Conservation (phyloP, 1,140 invertebrate genomes). For the Vanessa atalanta region DNA sequence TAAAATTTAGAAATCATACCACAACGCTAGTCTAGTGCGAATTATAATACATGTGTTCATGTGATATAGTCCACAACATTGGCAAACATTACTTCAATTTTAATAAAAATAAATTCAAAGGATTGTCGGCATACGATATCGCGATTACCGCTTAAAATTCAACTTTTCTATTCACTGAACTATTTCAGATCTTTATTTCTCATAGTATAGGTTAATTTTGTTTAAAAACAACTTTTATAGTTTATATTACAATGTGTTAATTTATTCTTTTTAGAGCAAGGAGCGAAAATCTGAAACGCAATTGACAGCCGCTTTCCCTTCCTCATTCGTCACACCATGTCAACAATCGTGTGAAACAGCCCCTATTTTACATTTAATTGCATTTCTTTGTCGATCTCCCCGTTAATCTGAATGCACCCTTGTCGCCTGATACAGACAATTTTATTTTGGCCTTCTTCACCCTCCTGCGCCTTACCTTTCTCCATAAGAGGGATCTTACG, state of each 20-base stretch:
- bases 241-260: neutral
- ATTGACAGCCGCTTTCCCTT: conserved; percentile 54
- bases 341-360: conserved; percentile 76
- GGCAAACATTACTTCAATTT: no score
- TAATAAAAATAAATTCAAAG: no score
- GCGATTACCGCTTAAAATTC: no score
- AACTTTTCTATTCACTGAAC: no score
- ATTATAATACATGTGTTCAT: no score
- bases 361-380: conserved; percentile 81
- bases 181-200: no score
- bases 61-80: no score
- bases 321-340: conserved; percentile 72
- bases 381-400: conserved; percentile 79
- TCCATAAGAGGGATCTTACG: neutral
- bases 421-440: conserved; percentile 50
- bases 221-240: no score
- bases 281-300: conserved; percentile 41
- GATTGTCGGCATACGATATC: no score
- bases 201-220: no score
- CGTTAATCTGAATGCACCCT: conserved; percentile 78
- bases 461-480: neutral
- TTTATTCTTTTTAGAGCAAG: neutral
- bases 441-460: conserved; percentile 17
- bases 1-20: no score
- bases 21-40: no score